phyloP scores from a whole-genome alignment of 2,888 invertebrate genomes.

The Pseudeuparius sepicola region DNA sequence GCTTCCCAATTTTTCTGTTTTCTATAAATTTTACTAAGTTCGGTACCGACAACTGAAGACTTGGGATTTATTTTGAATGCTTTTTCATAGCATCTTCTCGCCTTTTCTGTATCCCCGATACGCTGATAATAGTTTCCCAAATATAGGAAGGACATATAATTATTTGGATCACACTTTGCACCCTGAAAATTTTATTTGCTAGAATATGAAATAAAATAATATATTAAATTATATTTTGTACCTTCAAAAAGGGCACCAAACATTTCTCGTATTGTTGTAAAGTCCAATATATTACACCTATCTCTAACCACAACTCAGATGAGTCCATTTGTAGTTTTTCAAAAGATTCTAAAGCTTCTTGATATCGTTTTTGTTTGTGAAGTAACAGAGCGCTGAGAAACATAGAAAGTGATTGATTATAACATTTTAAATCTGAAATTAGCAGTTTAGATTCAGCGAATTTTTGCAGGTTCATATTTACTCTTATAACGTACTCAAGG shows the following conservation, averaged over 20 bases:
- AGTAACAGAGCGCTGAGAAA: slow-evolving; percentile 45
- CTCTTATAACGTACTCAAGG: slow-evolving; percentile 29
- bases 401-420: slow-evolving; percentile 26
- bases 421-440: slow-evolving; percentile 33
- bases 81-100: slow-evolving; percentile 77
- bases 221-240: too few species aligned
- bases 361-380: slow-evolving; percentile 42
- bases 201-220: too few species aligned
- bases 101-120: slow-evolving; percentile 57
- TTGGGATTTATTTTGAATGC: slow-evolving; percentile 62
- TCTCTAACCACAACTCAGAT: slow-evolving; percentile 46
- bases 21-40: slow-evolving; percentile 66
- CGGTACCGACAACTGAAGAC: slow-evolving; percentile 57
- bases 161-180: slow-evolving; percentile 62
- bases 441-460: slow-evolving; percentile 33
- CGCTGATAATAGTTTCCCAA: slow-evolving; percentile 66
- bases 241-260: slow-evolving; percentile 53
- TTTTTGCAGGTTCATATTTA: slow-evolving; percentile 38
- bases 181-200: too few species aligned
- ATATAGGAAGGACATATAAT: slow-evolving; percentile 62
- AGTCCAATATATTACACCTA: slow-evolving; percentile 53
- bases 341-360: slow-evolving; percentile 47
- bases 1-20: slow-evolving; percentile 54
- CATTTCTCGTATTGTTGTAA: slow-evolving; percentile 49
- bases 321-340: slow-evolving; percentile 35